Evolutionary conservation across 2,797 vertebrate species (phyloP).

Genomic region (Octomys mimax): DNA sequence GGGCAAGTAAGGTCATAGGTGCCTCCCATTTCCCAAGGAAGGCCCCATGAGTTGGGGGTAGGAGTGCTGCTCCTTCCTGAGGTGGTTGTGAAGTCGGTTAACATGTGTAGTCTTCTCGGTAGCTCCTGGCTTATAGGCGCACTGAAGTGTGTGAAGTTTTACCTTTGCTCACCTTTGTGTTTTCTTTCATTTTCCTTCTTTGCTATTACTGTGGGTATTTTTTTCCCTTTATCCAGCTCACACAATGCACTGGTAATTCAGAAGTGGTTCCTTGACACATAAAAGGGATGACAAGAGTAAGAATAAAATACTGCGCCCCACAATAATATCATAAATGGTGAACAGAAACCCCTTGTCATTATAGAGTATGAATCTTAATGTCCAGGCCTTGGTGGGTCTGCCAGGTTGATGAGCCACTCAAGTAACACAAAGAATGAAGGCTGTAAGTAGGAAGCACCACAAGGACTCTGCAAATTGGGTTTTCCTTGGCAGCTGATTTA

Average conservation of each 20-base stretch:
- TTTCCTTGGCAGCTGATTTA: conserved; percentile 60
- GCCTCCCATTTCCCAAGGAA: background rate
- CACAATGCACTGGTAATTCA: conserved; percentile 37
- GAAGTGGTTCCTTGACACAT: conserved; percentile 22
- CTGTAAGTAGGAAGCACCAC: background rate
- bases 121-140: background rate
- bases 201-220: background rate
- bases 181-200: background rate
- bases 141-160: background rate
- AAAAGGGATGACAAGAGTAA: conserved; percentile 49
- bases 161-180: background rate
- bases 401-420: conserved; percentile 55
- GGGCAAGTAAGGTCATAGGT: background rate
- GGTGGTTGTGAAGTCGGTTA: background rate
- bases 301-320: conserved; percentile 3
- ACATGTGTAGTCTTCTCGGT: background rate
- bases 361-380: conserved; percentile 46
- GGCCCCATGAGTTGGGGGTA: background rate
- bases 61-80: background rate
- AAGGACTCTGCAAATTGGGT: conserved; percentile 40
- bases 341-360: conserved; percentile 53
- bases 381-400: conserved; percentile 44
- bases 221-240: background rate
- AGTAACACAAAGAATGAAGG: conserved; percentile 49
- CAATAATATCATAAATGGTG: conserved; percentile 36